Evolutionary conservation across 2,888 invertebrate genomes (phyloP).

Genomic region (Rhogogaster chlorosoma): DNA sequence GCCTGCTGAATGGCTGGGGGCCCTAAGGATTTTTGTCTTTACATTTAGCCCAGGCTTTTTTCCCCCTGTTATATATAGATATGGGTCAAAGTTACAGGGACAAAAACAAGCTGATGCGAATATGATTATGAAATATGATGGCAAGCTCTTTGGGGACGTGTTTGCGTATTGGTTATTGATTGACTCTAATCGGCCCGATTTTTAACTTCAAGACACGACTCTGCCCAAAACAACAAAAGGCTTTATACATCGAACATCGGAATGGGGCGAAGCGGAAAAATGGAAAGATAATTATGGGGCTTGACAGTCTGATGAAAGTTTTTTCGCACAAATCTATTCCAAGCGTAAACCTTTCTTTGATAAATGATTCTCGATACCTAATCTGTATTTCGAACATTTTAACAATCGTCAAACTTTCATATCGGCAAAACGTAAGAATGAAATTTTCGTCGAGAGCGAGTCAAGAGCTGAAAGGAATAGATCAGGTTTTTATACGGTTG

Average conservation of each 20-base stretch:
- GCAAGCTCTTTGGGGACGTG: neutral
- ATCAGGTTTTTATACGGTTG: neutral
- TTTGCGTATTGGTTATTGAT: neutral
- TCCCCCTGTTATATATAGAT: neutral
- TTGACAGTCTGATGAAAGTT: neutral
- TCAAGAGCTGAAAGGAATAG: neutral
- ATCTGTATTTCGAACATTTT: neutral
- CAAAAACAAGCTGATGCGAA: neutral
- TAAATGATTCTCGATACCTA: neutral
- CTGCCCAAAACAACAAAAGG: neutral
- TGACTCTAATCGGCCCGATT: neutral
- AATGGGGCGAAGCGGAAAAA: neutral
- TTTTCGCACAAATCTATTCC: neutral
- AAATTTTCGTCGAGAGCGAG: neutral
- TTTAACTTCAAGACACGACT: neutral
- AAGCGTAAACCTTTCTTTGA: neutral
- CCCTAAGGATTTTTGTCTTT: neutral
- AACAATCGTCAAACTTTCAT: neutral
- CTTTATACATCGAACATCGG: neutral
- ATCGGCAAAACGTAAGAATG: neutral
- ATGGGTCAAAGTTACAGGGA: neutral
- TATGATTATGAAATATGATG: conserved; percentile 6
- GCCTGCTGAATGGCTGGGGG: neutral
- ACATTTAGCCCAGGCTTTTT: neutral
- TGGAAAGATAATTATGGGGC: neutral